Evolutionary conservation across 2,888 invertebrate species (phyloP).

Genomic region (Agriopis aurantiaria): DNA sequence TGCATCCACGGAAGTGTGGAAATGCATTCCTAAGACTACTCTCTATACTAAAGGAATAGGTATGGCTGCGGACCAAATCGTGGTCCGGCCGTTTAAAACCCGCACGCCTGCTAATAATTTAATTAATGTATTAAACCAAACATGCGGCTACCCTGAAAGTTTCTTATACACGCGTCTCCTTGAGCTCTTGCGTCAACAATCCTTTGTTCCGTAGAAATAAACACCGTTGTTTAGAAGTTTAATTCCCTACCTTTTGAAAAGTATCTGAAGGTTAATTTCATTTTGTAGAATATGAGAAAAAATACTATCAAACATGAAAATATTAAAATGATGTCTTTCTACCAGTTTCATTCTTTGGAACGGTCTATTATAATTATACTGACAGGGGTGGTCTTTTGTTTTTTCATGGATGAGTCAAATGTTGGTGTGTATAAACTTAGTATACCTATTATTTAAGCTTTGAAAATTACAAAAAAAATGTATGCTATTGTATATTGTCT

Average conservation of each 20-base stretch:
- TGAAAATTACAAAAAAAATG: no score
- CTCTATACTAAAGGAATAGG: no score
- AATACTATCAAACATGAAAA: slow-evolving; percentile 36
- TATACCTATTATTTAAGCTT: no score
- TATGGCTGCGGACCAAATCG: no score
- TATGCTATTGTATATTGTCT: no score
- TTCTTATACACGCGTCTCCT: slow-evolving; percentile 51
- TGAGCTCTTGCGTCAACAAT: slow-evolving; percentile 55
- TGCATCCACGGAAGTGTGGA: no score
- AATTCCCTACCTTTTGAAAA: slow-evolving; percentile 50
- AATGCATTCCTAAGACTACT: no score
- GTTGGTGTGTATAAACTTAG: no score
- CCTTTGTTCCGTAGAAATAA: slow-evolving; percentile 59
- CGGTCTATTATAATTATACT: no score
- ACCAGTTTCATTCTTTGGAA: no score
- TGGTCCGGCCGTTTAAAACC: background rate
- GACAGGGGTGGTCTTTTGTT: no score
- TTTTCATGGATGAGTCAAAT: no score
- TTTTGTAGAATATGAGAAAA: slow-evolving; percentile 42
- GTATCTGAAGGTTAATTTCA: slow-evolving; percentile 52
- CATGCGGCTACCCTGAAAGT: slow-evolving; percentile 44
- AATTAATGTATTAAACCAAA: slow-evolving; percentile 10
- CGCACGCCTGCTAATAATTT: background rate
- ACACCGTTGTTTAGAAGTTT: slow-evolving; percentile 58
- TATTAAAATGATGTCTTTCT: background rate